Evolutionary conservation across 2,888 invertebrate genomes (phyloP).

Genomic region (Synergus itoensis): DNA sequence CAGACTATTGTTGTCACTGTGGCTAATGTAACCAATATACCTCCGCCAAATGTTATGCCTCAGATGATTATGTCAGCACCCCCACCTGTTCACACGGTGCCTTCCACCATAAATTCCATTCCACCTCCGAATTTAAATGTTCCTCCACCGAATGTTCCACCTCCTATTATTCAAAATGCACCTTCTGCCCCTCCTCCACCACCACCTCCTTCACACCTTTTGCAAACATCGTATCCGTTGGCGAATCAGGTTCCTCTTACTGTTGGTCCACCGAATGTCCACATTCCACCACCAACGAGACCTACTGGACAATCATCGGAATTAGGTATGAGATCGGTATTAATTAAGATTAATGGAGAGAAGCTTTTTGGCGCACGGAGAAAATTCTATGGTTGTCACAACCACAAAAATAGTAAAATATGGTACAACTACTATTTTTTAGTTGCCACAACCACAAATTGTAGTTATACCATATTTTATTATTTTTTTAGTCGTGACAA

Average conservation of each 20-base stretch:
- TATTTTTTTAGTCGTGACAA: too few relatives aligned
- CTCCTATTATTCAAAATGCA: constrained; percentile 64
- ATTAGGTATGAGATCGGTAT: constrained; percentile 17
- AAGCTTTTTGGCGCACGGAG: background rate
- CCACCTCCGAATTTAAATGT: constrained; percentile 76
- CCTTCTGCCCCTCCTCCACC: constrained; percentile 38
- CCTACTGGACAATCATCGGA: constrained; percentile 34
- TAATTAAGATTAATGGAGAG: background rate
- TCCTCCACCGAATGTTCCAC: constrained; percentile 76
- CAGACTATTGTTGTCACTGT: constrained; percentile 68
- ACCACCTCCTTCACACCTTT: constrained; percentile 62
- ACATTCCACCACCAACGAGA: constrained; percentile 70
- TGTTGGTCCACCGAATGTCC: constrained; percentile 70
- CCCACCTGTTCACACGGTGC: constrained; percentile 67
- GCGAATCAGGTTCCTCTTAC: constrained; percentile 69
- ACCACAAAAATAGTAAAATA: too few relatives aligned
- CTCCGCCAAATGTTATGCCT: constrained; percentile 69
- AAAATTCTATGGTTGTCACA: background rate
- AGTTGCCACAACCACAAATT: too few relatives aligned
- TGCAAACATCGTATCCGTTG: constrained; percentile 68
- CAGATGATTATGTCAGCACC: constrained; percentile 71
- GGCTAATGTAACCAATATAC: constrained; percentile 66
- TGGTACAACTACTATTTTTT: too few relatives aligned
- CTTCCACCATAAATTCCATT: constrained; percentile 69
- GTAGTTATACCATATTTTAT: too few relatives aligned